phyloP scores from a whole-genome alignment of 2,113 vertebrate species.

The Boleophthalmus pectinirostris region DNA sequence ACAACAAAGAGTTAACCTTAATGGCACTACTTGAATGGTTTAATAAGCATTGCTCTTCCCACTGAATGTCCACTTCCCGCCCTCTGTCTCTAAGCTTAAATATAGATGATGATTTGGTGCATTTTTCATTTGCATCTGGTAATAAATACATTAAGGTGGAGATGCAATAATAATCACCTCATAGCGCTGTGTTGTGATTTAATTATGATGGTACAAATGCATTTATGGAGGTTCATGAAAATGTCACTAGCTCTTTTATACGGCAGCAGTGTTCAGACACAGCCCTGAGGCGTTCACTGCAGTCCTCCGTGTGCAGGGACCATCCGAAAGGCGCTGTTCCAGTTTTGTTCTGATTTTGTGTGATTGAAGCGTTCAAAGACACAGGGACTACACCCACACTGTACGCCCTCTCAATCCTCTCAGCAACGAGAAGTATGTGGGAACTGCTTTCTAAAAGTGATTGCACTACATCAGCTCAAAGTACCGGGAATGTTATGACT shows the following conservation, averaged over 20 bases:
- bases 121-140: neutral
- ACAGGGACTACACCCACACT: constrained; percentile 26
- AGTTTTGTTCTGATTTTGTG: constrained; percentile 19
- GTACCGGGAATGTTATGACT: neutral
- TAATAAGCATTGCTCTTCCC: neutral
- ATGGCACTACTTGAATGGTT: too few species aligned
- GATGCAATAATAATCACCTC: neutral
- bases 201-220: neutral
- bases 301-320: constrained; percentile 11
- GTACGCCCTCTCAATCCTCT: constrained; percentile 21
- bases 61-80: too few species aligned
- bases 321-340: constrained; percentile 11
- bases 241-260: constrained; percentile 10
- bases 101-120: neutral
- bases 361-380: constrained; percentile 29
- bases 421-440: constrained; percentile 25
- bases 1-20: too few species aligned
- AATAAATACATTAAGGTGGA: neutral
- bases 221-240: constrained; percentile 17
- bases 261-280: neutral
- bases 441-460: constrained; percentile 22
- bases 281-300: constrained; percentile 2
- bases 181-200: neutral
- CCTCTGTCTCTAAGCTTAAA: neutral
- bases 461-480: constrained; percentile 12